Conservation (phyloP, 2,797 vertebrate species). For the Melanotaenia parkinsoni region DNA sequence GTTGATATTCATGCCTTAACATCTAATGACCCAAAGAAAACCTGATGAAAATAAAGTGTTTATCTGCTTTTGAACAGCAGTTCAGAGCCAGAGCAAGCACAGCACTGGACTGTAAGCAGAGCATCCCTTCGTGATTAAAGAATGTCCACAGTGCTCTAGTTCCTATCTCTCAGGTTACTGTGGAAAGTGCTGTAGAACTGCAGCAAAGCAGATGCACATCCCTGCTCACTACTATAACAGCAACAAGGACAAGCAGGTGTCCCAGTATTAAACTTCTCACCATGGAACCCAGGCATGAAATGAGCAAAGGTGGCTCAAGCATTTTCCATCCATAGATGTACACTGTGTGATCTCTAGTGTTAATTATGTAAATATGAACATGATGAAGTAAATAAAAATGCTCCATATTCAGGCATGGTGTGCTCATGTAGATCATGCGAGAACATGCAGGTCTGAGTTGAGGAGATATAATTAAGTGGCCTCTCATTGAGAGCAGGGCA, state of each 20-base stretch:
- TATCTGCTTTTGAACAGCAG: constrained; percentile 31
- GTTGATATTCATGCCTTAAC: constrained; percentile 1
- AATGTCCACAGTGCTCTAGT: constrained; percentile 62
- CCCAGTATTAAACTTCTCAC: constrained; percentile 11
- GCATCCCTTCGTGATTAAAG: constrained; percentile 78
- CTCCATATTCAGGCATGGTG: not conserved
- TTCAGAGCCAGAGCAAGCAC: constrained; percentile 29
- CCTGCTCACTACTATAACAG: constrained; percentile 28
- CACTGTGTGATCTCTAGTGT: constrained; percentile 4
- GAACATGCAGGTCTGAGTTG: constrained; percentile 51
- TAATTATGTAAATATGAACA: constrained; percentile 25
- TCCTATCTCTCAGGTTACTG: constrained; percentile 69
- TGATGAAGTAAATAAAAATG: constrained; percentile 16
- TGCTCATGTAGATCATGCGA: constrained; percentile 50
- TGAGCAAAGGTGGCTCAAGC: not conserved
- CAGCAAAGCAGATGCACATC: constrained; percentile 57
- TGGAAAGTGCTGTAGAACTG: constrained; percentile 60
- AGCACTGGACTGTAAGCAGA: constrained; percentile 60
- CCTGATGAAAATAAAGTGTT: constrained; percentile 31
- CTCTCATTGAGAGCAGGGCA: constrained; percentile 37
- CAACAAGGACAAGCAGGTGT: constrained; percentile 61
- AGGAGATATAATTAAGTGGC: constrained; percentile 62
- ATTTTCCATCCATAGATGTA: constrained; percentile 2
- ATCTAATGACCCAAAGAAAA: constrained; percentile 7
- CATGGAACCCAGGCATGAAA: not conserved